Evolutionary conservation across 2,888 invertebrate genomes (phyloP), one percentile per base, ranked within the genome.

Genomic region (Priapulus caudatus): DNA sequence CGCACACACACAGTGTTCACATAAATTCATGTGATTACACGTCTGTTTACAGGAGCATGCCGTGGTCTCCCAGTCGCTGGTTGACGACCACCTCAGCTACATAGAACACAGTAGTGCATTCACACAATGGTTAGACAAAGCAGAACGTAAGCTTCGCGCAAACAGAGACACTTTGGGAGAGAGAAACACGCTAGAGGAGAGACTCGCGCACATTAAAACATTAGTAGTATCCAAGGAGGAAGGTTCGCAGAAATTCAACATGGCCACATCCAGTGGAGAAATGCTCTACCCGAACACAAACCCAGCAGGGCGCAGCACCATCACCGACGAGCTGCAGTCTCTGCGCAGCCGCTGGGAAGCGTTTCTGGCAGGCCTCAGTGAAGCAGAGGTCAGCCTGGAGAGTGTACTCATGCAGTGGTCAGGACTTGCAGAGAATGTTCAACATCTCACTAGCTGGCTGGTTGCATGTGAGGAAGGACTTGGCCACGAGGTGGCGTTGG

Each of bases 211-310:
- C n/a, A n/a, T n/a, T n/a, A n/a, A n/a, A n/a, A n/a, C n/a, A n/a
- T n/a, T n/a, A n/a, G n/a, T n/a, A n/a, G n/a, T n/a, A n/a, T n/a
- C n/a, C 66, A 80, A 81, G 59, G 89, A 91, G 60, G 84, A 86
- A 65, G 88, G 87, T 1, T 83, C 86, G 61, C 81, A 82, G 62
- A 81, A 85, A 61, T 76, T 93, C 23, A 78, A 80, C 51, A 79
- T 81, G 43, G 72, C 90, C 18, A 82, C 83, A 15, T 77, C 81
- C 2, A 78, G 84, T 0, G 89, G 89, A 2, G 93, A 95, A 65
- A 83, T 84, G 67, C 79, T 93, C n/a, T 78, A 90, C 56, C 87
- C 91, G 0, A 89, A 90, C 69, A 95, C 92, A 1, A 86, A 91
- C 5, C 84, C 92, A 0, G 82, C 83, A 61, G 93, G 93, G 0